A percentile compares a stretch with the other conserved stretches of the same genome.
phyloP scores from a whole-genome alignment of 2,113 vertebrate genomes.

The Antennarius striatus region DNA sequence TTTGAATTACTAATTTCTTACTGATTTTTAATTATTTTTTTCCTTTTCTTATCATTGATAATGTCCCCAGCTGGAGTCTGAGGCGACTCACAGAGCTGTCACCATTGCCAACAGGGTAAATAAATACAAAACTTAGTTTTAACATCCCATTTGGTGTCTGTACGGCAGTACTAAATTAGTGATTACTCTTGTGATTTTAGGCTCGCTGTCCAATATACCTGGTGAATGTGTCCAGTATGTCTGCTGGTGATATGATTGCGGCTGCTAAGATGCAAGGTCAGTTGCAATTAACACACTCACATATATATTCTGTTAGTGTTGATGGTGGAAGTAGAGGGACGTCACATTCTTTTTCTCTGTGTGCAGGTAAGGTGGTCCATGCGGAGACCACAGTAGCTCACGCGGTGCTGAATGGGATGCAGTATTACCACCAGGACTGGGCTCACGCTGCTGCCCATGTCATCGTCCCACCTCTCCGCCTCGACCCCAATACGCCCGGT shows the following conservation, averaged over 20 bases:
- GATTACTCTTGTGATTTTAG: slow-evolving; percentile 62
- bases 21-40: not conserved
- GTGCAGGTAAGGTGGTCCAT: slow-evolving; percentile 89
- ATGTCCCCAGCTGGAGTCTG: slow-evolving; percentile 88
- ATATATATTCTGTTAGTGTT: not conserved
- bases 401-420: slow-evolving; percentile 90
- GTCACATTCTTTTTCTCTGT: not conserved
- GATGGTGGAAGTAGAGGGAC: not conserved
- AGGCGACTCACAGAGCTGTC: slow-evolving; percentile 92
- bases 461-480: slow-evolving; percentile 89
- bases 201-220: slow-evolving; percentile 93
- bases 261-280: slow-evolving; percentile 96
- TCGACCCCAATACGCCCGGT: slow-evolving; percentile 94
- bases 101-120: slow-evolving; percentile 96
- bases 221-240: slow-evolving; percentile 94
- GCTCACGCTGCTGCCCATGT: slow-evolving; percentile 92
- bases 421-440: slow-evolving; percentile 99
- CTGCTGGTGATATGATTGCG: slow-evolving; percentile 90
- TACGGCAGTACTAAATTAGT: not conserved
- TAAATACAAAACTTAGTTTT: not conserved
- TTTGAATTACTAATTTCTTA: not conserved
- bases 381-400: slow-evolving; percentile 94
- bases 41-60: not conserved
- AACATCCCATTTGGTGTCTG: not conserved
- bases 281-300: not conserved